Evolutionary conservation across 2,113 vertebrate species (phyloP).

Genomic region (Calyptomena viridis): DNA sequence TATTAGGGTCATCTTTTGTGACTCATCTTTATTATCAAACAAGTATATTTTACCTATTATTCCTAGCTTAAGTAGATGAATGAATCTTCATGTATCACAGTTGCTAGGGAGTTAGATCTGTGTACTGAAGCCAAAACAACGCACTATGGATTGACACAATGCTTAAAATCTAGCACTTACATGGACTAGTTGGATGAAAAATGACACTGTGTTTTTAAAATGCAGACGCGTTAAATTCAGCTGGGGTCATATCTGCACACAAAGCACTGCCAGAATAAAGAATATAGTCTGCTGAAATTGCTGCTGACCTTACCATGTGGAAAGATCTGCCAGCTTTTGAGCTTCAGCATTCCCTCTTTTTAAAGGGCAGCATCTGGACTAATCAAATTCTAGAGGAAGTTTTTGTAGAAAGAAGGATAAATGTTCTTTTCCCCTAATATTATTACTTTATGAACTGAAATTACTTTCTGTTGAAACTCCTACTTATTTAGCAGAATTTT

Average conservation of each 20-base stretch:
- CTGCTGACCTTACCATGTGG: constrained; percentile 7
- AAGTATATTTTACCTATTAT: neutral
- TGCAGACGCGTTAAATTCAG: neutral
- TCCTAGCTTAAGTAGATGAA: neutral
- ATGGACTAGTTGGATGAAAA: neutral
- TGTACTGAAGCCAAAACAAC: neutral
- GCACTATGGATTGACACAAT: neutral
- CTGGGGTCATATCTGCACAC: neutral
- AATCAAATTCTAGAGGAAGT: neutral
- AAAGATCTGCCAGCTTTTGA: neutral
- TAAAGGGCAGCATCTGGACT: constrained; percentile 23
- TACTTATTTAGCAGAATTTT: neutral
- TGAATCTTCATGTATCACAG: neutral
- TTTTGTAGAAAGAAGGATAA: neutral
- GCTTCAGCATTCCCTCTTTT: neutral
- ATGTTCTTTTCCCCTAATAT: neutral
- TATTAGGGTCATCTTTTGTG: neutral
- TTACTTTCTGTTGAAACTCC: neutral
- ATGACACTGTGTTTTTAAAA: neutral
- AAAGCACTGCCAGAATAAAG: constrained; percentile 32
- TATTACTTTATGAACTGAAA: neutral
- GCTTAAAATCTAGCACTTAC: neutral
- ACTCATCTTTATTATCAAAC: neutral
- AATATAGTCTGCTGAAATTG: constrained; percentile 27
- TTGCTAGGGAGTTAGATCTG: neutral